Evolutionary conservation across 2,888 invertebrate species (phyloP), one percentile per base, ranked within the genome.

Genomic region (Drosophila heteroneura): DNA sequence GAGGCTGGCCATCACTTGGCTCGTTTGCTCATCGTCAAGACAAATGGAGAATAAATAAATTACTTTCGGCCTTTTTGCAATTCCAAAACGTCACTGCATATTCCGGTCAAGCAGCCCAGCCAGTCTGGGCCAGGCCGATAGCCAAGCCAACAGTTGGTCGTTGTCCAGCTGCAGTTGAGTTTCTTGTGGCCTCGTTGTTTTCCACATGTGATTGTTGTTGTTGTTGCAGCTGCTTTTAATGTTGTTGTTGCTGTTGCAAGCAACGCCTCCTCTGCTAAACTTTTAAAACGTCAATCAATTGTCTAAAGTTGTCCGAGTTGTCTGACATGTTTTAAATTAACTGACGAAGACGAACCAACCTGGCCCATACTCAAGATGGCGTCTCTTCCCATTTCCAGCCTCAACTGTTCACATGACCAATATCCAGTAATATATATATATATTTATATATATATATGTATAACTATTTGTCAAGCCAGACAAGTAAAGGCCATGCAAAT

Each of bases 301-400:
- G 92, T 92, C 92, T 84, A 83, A 90, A 89, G 86, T 88, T 92
- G 92, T 92, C 92, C 79, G 87, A 89, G 89, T 86, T 88, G 91
- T 92, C 92, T 91, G 92, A 92, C 92, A 92, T 92, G 89, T 92
- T 92, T 92, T 92, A 92, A 92, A 92, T 92, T 91, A 92, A 92
- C 92, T 91, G 91, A 91, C 90, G 90, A 92, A 92, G 91, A 92
- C 92, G 91, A 91, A 74, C 87, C 76, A 85, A 83, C 86, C 76
- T 76, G 89, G 86, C 79, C 84, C 75, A 82, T 82, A 77, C 88
- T 86, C 81, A 90, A 92, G 91, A 92, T 91, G 91, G 91, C 85
- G 87, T 72, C 69, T 71, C 53, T 63, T 52, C 19, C 49, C 49
- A 26, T 3, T 9, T 14, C 32, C 49, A 7, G 0, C 39, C 3